Conservation (phyloP, 2,797 vertebrate species). For the Periparus ater region DNA sequence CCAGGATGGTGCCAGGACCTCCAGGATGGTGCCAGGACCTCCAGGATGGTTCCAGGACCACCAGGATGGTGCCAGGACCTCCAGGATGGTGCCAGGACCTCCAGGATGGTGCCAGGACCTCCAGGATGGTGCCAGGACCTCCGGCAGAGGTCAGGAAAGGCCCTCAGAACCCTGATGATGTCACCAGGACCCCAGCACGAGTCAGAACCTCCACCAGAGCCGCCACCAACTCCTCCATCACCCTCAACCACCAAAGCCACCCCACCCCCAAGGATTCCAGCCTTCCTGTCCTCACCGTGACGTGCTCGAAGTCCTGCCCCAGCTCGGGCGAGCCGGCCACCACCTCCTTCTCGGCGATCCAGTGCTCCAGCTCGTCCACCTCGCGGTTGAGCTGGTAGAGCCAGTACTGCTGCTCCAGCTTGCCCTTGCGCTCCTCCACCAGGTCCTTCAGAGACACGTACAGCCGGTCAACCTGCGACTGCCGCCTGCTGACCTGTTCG, state of each 20-base stretch:
- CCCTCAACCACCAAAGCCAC: not conserved
- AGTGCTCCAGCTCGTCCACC: conserved; percentile 95
- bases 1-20: too few species aligned
- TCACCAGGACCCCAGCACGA: too few species aligned
- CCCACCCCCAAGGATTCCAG: too few species aligned
- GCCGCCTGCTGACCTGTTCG: conserved; percentile 92
- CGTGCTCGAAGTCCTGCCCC: conserved; percentile 94
- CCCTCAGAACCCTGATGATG: fast-evolving
- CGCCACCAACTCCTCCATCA: not conserved
- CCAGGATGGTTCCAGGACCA: too few species aligned
- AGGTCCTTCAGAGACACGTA: conserved; percentile 97
- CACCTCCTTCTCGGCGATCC: conserved; percentile 95
- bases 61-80: not conserved
- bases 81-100: too few species aligned
- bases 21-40: not conserved
- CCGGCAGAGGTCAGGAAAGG: fast-evolving
- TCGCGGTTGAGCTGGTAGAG: conserved; percentile 93
- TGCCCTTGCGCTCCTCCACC: conserved; percentile 88
- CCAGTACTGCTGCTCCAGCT: conserved; percentile 96
- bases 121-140: not conserved
- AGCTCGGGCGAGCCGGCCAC: conserved; percentile 92
- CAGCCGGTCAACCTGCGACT: conserved; percentile 94
- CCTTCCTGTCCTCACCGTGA: conserved; percentile 79
- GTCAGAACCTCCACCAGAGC: not conserved
- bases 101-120: not conserved